These are phyloP conservation scores for Upupa epops DNA, from an alignment of 2,113 vertebrate genomes.

Conservation along the genomic window DNA sequence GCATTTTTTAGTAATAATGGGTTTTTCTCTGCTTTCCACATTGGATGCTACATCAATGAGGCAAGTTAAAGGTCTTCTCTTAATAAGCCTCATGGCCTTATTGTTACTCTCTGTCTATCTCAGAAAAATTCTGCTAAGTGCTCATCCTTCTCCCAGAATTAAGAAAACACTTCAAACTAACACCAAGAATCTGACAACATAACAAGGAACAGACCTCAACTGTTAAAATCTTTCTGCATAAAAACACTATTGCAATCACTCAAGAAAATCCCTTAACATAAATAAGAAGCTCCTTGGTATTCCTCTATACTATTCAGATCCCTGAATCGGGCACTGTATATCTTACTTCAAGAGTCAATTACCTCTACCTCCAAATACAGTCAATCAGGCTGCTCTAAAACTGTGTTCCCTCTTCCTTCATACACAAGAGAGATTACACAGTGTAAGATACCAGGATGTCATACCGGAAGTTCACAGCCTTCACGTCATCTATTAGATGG, in stretches of 20 bases:
- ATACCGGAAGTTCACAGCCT: background rate
- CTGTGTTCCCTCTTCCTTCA: background rate
- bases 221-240: background rate
- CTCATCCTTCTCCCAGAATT: background rate
- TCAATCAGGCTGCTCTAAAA: background rate
- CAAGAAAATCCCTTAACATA: background rate
- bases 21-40: background rate
- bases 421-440: fast-evolving
- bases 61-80: background rate
- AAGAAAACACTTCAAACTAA: background rate
- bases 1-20: background rate
- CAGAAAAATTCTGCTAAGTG: background rate
- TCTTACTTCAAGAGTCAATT: background rate
- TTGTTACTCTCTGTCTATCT: background rate
- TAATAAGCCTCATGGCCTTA: background rate
- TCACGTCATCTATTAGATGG: background rate
- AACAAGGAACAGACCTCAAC: background rate
- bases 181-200: background rate
- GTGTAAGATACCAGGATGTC: background rate
- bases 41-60: background rate
- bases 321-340: background rate
- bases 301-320: background rate
- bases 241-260: background rate
- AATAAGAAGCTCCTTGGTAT: background rate
- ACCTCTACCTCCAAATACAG: background rate